A percentile compares a stretch with the other conserved stretches of the same genome.
Evolutionary conservation across 2,113 vertebrate species (phyloP).

Genomic region (Limanda limanda): DNA sequence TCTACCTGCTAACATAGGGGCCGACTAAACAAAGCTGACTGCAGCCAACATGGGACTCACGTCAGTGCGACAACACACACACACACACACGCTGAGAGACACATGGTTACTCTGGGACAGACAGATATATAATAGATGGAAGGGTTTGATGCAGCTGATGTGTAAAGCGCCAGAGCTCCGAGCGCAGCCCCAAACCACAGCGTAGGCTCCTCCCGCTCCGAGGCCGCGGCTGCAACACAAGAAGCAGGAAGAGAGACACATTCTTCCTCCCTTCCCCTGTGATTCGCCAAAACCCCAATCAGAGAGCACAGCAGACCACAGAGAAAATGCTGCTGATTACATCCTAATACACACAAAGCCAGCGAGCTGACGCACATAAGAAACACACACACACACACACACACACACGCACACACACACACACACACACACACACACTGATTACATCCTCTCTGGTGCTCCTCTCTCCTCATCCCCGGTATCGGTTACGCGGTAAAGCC

Average conservation of each 20-base stretch:
- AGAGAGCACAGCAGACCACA: conserved; percentile 73
- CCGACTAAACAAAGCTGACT: conserved; percentile 61
- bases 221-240: conserved; percentile 59
- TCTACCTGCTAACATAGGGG: conserved; percentile 72
- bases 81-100: conserved; percentile 9
- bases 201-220: conserved; percentile 33
- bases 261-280: conserved; percentile 48
- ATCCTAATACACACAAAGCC: conserved; percentile 76
- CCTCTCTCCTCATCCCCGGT: conserved; percentile 66
- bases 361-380: conserved; percentile 37
- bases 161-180: conserved; percentile 51
- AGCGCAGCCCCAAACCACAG: conserved; percentile 60
- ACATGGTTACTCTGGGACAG: conserved; percentile 15
- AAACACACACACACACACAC: conserved; percentile 41
- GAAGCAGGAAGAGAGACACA: conserved; percentile 56
- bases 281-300: conserved; percentile 75
- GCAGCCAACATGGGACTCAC: conserved; percentile 46
- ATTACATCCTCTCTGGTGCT: conserved; percentile 74
- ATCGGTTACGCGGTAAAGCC: conserved; percentile 74
- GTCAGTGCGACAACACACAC: conserved; percentile 15
- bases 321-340: conserved; percentile 76
- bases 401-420: conserved; percentile 29
- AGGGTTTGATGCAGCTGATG: conserved; percentile 50
- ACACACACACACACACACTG: conserved; percentile 48
- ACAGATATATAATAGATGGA: conserved; percentile 26